Evolutionary conservation across 2,797 vertebrate genomes (phyloP), one percentile per base, ranked within the genome.

Genomic region (Bovichtus variegatus): DNA sequence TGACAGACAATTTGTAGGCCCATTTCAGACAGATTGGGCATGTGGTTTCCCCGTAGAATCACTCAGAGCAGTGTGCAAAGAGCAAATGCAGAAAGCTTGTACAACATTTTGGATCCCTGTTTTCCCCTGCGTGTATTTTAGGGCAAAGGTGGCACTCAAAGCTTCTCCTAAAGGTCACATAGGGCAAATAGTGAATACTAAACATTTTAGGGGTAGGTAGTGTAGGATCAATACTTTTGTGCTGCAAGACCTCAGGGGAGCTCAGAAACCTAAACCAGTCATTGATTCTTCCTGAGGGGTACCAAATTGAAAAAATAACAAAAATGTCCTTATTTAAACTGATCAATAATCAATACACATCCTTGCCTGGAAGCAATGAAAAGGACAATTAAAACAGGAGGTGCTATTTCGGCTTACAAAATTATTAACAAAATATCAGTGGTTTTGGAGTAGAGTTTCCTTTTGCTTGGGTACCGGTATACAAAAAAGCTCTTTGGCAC

Each of bases 221-320:
- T 68, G 71, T 21, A 67, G 5, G n/a, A 87, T 89, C 79, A 66
- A 84, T 80, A 76, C 12, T 78, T 71, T 68, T 83, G 63, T 69
- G 43, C 67, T 66, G 19, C n/a, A 44, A 38, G 27, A 61, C 27
- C 76, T 73, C 50, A 49, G 11, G 27, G 58, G 50, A 80, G 59
- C 21, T 82, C 7, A 63, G 71, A 51, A 75, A 78, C 43, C 47
- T 65, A 31, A 76, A 70, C 19, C 23, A 57, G 21, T 58, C 41
- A 86, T 64, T 73, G 74, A 82, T 79, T 87, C 31, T 54, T 74
- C 27, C 19, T 71, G 16, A 70, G 31, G 23, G 51, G 21, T 53
- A 55, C 21, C 5, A 5, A 46, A 10, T 7, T 40, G 19, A 25
- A 63, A 68, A 78, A 76, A 74, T 9, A 40, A 59, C 27, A 40